Evolutionary conservation across 1,140 invertebrate species (phyloP).

Genomic region (Drepana arcuata): DNA sequence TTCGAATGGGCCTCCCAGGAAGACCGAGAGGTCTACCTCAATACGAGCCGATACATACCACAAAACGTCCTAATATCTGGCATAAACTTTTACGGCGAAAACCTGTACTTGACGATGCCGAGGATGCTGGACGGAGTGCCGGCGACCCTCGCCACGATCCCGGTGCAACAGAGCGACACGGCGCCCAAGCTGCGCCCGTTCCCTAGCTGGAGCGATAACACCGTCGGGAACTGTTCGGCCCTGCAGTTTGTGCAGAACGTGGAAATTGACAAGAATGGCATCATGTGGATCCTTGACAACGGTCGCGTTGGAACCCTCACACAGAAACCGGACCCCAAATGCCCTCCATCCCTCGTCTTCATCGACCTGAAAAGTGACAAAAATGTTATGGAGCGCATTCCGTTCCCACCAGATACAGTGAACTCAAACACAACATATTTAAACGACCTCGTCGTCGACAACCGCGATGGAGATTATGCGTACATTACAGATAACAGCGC

Average conservation of each 20-base stretch:
- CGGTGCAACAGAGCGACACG: constrained; percentile 67
- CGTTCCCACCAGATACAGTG: constrained; percentile 72
- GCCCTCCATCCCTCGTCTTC: constrained; percentile 78
- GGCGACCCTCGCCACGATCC: constrained; percentile 76
- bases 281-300: constrained; percentile 82
- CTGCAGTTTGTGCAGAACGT: constrained; percentile 81
- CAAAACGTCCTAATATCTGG: constrained; percentile 76
- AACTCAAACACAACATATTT: constrained; percentile 71
- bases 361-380: constrained; percentile 76
- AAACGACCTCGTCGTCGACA: constrained; percentile 80
- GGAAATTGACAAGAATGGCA: constrained; percentile 77
- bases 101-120: constrained; percentile 77
- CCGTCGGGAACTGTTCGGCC: constrained; percentile 73
- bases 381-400: constrained; percentile 70
- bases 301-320: constrained; percentile 73
- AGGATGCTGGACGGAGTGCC: constrained; percentile 78
- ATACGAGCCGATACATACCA: constrained; percentile 71
- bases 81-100: constrained; percentile 75
- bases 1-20: constrained; percentile 58
- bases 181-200: constrained; percentile 76
- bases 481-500: constrained; percentile 80
- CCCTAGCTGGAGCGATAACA: constrained; percentile 79
- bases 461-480: constrained; percentile 76
- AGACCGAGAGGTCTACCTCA: constrained; percentile 54
- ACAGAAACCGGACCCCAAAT: constrained; percentile 56